Evolutionary conservation across 2,888 invertebrate species (phyloP), one percentile per base, ranked within the genome.

Genomic region (Apodemia mormo): DNA sequence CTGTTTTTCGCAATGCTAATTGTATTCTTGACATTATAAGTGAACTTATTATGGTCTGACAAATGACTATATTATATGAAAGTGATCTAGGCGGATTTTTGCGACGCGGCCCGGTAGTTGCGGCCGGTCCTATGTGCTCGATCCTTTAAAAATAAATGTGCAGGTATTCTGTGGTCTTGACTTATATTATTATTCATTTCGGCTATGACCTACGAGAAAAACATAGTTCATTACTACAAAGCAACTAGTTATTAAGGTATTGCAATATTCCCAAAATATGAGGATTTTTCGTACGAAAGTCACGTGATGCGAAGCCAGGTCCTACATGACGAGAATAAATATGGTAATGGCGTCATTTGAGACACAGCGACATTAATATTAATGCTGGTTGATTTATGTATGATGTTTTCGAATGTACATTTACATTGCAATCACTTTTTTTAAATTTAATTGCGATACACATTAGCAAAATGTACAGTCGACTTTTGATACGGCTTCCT

Each of bases 301-400:
- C 75, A 76, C 76, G 75, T 72, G 71, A 72, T 67, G 70, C 72
- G 66, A 68, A 70, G 66, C 67, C 68, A 33, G 64, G 64, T 67
- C 65, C 54, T 71, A 75, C 77, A 77, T 76, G 77, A 76, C 74
- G 66, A 70, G 76, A 77, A 78, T 76, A 73, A 67, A 74, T 76
- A 77, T 76, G 75, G 73, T 75, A 78, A 78, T 75, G 74, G 69
- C 74, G 73, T 76, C 77, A 77, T 77, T 78, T 76, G 77, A 77
- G 75, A 76, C 68, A 68, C 65, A 71, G 70, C 37, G 33, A 61
- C 61, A 61, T 61, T 61, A 61, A 61, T 61, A 61, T 61, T 61
- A 33, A 61, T 61, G 61, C 7, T 61, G 61, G 61, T 61, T 61
- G 61, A 61, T 61, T 61, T 61, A 61, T 61, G 61, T 61, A 61